A percentile compares a stretch with the other conserved stretches of the same genome.
These are phyloP conservation scores for Cnemophilus loriae DNA, from an alignment of 2,113 vertebrate species.

Conservation along the genomic window DNA sequence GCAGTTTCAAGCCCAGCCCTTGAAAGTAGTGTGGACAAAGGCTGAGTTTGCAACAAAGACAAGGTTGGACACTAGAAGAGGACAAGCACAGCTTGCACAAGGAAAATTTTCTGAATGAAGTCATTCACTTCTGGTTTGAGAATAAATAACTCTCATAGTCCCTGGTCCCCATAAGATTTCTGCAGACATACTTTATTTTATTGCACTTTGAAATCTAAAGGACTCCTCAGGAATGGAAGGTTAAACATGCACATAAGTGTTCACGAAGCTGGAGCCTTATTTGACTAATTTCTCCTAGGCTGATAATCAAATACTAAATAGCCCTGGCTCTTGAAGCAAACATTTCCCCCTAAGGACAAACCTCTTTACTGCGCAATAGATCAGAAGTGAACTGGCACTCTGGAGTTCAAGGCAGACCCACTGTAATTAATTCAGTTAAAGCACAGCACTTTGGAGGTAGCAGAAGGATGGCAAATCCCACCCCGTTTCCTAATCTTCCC, in stretches of 20 bases:
- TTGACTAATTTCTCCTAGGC: slow-evolving; percentile 54
- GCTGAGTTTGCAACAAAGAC: not conserved
- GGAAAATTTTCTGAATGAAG: not conserved
- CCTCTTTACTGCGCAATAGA: slow-evolving; percentile 23
- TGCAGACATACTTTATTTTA: slow-evolving; percentile 4
- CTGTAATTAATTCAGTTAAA: slow-evolving; percentile 49
- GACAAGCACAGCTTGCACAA: not conserved
- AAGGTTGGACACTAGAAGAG: not conserved
- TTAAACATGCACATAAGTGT: not conserved
- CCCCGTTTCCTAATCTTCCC: slow-evolving; percentile 39
- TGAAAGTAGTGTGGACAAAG: not conserved
- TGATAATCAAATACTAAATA: slow-evolving; percentile 51
- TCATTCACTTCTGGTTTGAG: not conserved
- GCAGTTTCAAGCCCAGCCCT: not conserved
- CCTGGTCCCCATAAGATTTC: not conserved
- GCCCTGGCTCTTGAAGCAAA: slow-evolving; percentile 13
- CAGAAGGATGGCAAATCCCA: slow-evolving; percentile 59
- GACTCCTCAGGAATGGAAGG: slow-evolving; percentile 21
- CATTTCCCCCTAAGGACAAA: slow-evolving; percentile 33
- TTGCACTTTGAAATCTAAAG: slow-evolving; percentile 6
- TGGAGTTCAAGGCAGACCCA: slow-evolving; percentile 9
- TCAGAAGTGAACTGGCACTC: slow-evolving; percentile 20
- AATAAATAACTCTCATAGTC: not conserved
- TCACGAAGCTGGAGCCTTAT: not conserved
- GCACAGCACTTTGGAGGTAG: slow-evolving; percentile 41